Percentiles rank a stretch among this genome's conserved stretches.
These are phyloP conservation scores for Drosophila kurseongensis DNA, from an alignment of 1,140 invertebrate genomes.

Conservation along the genomic window DNA sequence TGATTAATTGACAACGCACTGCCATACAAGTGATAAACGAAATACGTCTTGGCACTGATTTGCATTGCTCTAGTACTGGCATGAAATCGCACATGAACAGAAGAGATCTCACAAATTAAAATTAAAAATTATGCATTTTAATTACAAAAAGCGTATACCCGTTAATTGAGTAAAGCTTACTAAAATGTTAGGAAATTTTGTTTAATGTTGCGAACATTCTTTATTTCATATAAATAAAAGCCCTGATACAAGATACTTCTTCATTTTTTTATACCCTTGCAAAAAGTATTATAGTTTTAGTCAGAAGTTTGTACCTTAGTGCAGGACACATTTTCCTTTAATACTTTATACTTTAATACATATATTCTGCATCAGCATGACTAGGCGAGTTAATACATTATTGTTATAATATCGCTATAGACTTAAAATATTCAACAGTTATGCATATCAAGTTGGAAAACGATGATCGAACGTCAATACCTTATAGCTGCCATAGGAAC, in stretches of 20 bases:
- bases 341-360: no score
- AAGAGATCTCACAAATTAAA: conserved; percentile 27
- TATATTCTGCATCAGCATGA: neutral
- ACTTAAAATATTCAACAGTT: no score
- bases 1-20: conserved; percentile 49
- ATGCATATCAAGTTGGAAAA: no score
- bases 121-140: conserved; percentile 26
- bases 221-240: neutral
- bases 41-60: conserved; percentile 22
- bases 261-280: no score
- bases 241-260: neutral
- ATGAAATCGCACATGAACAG: conserved; percentile 13
- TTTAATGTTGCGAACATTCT: conserved; percentile 5
- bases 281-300: no score
- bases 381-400: no score
- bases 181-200: conserved; percentile 7
- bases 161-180: conserved; percentile 4
- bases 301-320: no score
- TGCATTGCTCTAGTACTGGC: conserved; percentile 15
- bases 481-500: no score
- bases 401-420: no score
- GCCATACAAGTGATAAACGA: conserved; percentile 65
- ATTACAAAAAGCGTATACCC: conserved; percentile 5
- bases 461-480: no score
- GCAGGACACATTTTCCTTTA: neutral